Evolutionary conservation across 2,888 invertebrate genomes (phyloP), one percentile per base, ranked within the genome.

Genomic region (Mellilla xanthometata): DNA sequence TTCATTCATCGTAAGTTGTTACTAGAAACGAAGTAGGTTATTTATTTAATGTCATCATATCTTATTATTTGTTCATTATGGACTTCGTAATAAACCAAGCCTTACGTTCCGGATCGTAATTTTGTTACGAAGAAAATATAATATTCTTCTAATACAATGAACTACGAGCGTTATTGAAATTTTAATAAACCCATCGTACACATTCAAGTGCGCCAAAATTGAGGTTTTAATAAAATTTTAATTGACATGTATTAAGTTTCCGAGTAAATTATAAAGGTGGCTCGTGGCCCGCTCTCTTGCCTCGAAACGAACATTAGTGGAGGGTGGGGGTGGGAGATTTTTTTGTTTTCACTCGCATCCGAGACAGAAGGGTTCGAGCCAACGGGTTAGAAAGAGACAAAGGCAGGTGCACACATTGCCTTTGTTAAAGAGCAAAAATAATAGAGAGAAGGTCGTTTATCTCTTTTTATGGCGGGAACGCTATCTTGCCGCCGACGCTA

Each of bases 361-460:
- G 79, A 79, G 70, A 78, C 65, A 68, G 76, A 58, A 45, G 60
- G 60, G 68, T 45, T 29, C 34, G 33, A 54, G 47, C 50, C 54
- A 35, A 49, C 50, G 62, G 38, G 80, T 45, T 54, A 67, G 80
- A 88, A 63, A 71, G 83, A 78, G 88, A 85, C 82, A 72, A 85
- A 76, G 72, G 73, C 78, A 81, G 78, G 78, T 84, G 83, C 85
- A 86, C 86, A 83, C 85, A 83, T 84, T 84, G 78, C 87, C 70
- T 81, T 89, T 89, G 87, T 89, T 84, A 82, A 84, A 83, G 83
- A 81, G 81, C 83, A 88, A 88, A 89, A 89, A 89, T 89, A 88
- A 89, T 90, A 89, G 90, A 90, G 86, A 83, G 78, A 74, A 73
- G 86, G 86, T 88, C 88, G 89, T 90, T 89, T 88, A 90, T 89